Base-by-base conservation (phyloP, 2,113 vertebrate species). In the Salvator merianae region DNA sequence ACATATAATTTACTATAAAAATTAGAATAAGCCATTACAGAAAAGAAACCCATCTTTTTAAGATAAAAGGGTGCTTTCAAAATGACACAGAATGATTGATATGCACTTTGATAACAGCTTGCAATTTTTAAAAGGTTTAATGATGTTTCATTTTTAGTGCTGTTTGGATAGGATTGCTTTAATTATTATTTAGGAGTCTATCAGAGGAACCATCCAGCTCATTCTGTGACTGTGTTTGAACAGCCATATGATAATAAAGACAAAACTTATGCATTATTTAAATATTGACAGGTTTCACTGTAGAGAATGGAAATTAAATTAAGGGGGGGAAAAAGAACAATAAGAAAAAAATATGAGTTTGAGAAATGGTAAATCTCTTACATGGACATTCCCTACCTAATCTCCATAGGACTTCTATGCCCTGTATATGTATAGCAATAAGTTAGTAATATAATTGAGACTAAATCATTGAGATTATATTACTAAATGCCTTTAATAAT, bases 201-300 rank as follows among this genome's bases (percentile, higher is more conserved):
- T 90, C 88, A 93, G 90, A 87, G 89, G 93, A 75, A 88, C 89
- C 92, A 82, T 88, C 89, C 65, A 89, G 86, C 92, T 92, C 81
- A 92, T 90, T 92, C 94, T 94, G 93, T 93, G 92, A 82, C 87
- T 94, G 90, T 94, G 90, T 88, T 92, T 92, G 89, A 92, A 93
- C 79, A 93, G 83, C 91, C 86, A 91, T 93, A 93, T 87, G 87
- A 90, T 82, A 88, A 84, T 88, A 94, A 88, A 91, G 77, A 89
- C 82, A 93, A 93, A 95, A 90, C 94, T 92, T 88, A 93, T 92
- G 93, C 94, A 86, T 76, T 38, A 53, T 91, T 87, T 91, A 59
- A 89, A 87, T 88, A 74, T 84, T 88, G 32, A 84, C 81, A 85
- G n/a, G 0, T 86, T 90, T 85, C 91, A 50, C 20, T 76, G 30